phyloP scores from a whole-genome alignment of 1,140 invertebrate genomes.

The Branchinecta lynchi region DNA sequence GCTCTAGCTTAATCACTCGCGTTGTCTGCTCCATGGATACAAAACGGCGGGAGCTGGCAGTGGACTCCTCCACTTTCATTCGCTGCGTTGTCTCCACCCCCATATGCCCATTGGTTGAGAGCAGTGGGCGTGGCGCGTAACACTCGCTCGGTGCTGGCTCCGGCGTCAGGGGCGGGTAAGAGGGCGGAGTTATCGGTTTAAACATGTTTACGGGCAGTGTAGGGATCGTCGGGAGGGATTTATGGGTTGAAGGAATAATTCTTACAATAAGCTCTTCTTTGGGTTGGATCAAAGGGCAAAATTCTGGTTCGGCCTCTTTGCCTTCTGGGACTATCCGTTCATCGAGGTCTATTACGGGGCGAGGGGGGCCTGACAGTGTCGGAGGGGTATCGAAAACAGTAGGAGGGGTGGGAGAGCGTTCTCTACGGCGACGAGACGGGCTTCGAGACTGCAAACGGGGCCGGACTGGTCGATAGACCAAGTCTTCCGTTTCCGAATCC shows the following conservation, averaged over 20 bases:
- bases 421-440: constrained; percentile 25
- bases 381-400: constrained; percentile 40
- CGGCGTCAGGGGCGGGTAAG: constrained; percentile 31
- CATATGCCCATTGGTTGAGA: neutral
- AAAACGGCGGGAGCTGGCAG: constrained; percentile 43
- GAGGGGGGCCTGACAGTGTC: constrained; percentile 31
- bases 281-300: neutral
- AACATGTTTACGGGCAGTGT: constrained; percentile 41
- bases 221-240: neutral
- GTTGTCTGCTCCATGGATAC: constrained; percentile 51
- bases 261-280: neutral
- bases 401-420: constrained; percentile 36
- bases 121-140: constrained; percentile 20
- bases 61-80: constrained; percentile 49
- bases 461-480: constrained; percentile 40
- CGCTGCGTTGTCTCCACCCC: constrained; percentile 44
- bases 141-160: constrained; percentile 33
- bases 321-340: constrained; percentile 32
- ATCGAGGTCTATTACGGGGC: constrained; percentile 42
- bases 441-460: constrained; percentile 34
- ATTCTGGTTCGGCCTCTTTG: constrained; percentile 10
- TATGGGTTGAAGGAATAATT: too few relatives aligned
- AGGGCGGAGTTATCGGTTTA: constrained; percentile 28
- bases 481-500: constrained; percentile 38
- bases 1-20: constrained; percentile 42